Evolutionary conservation across 1,140 invertebrate species (phyloP).

Genomic region (Copidosoma floridanum): DNA sequence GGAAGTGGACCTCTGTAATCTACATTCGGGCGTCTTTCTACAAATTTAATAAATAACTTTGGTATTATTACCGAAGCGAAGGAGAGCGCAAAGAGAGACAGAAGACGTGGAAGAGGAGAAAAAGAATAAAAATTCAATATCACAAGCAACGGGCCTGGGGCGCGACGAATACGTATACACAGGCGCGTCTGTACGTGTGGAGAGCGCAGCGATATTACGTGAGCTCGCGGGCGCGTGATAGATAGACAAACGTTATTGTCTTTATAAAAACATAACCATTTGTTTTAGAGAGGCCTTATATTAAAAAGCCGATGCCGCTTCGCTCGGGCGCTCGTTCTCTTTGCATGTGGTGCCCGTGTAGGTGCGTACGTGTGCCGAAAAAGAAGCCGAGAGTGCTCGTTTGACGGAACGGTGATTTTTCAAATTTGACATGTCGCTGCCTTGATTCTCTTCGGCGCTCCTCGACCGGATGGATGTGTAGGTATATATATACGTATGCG

Average conservation of each 20-base stretch:
- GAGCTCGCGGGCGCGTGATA: conserved; percentile 53
- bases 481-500: neutral
- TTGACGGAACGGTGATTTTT: conserved; percentile 17
- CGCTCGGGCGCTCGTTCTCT: conserved; percentile 9
- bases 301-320: too few species aligned
- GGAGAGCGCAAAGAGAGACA: neutral
- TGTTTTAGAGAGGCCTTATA: conserved; percentile 48
- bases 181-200: too few species aligned
- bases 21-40: too few species aligned
- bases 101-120: conserved; percentile 3
- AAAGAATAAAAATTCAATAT: conserved; percentile 55
- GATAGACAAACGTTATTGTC: conserved; percentile 55
- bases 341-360: too few species aligned
- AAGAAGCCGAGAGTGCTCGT: conserved; percentile 19
- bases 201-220: conserved; percentile 47
- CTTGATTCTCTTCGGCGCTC: neutral
- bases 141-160: conserved; percentile 50
- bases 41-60: conserved; percentile 55
- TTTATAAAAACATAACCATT: conserved; percentile 57
- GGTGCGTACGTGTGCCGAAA: too few species aligned
- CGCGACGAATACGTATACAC: too few species aligned
- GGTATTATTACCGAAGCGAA: conserved; percentile 41
- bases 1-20: too few species aligned
- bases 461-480: conserved; percentile 20
- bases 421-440: conserved; percentile 19